These are phyloP conservation scores for Torymus texanus DNA, from an alignment of 2,888 invertebrate genomes.

Conservation along the genomic window DNA sequence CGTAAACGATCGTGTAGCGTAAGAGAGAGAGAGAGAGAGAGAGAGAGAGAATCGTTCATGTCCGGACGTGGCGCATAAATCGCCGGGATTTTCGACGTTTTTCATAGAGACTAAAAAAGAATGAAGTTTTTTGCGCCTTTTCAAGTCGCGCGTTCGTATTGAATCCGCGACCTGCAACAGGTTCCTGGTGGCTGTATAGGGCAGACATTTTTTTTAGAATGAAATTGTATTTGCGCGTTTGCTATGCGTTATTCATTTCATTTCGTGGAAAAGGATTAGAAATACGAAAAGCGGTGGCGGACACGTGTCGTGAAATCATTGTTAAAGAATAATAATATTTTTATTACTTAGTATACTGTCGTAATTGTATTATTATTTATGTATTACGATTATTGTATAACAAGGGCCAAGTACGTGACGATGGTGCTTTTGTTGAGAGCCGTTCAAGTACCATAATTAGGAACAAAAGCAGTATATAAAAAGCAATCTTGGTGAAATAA, in stretches of 20 bases:
- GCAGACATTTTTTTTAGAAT: neutral
- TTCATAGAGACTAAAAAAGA: neutral
- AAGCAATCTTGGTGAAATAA: neutral
- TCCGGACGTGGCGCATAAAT: constrained; percentile 27
- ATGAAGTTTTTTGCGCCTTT: constrained; percentile 4
- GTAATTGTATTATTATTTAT: too few relatives aligned
- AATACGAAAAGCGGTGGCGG: too few relatives aligned
- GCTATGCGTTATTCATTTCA: too few relatives aligned
- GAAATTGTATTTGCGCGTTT: too few relatives aligned
- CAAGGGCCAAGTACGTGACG: neutral
- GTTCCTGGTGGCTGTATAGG: neutral
- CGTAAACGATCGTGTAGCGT: too few relatives aligned
- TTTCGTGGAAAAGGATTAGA: too few relatives aligned
- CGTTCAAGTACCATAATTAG: neutral
- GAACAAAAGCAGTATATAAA: neutral
- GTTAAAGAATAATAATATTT: too few relatives aligned
- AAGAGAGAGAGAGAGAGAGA: neutral
- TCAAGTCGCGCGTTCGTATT: neutral
- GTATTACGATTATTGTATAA: neutral
- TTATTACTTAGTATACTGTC: too few relatives aligned
- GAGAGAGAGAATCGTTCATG: constrained; percentile 8
- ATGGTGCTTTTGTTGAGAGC: neutral
- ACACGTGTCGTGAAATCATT: too few relatives aligned
- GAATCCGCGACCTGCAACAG: constrained; percentile 7
- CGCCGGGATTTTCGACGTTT: constrained; percentile 36